phyloP scores from a whole-genome alignment of 1,140 invertebrate species.

The Hermetia illucens region DNA sequence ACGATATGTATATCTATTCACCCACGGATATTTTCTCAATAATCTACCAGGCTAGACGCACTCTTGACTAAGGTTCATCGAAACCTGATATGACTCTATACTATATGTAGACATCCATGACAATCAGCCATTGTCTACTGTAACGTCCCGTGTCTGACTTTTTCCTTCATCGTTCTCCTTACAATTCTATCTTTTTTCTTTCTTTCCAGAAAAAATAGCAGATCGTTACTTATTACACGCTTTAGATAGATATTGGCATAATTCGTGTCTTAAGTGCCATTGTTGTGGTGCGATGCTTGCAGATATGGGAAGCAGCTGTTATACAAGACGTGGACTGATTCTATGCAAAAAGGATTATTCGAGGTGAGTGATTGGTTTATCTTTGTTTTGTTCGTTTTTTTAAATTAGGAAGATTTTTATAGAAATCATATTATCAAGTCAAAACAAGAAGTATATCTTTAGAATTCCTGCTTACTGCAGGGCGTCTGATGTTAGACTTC shows the following conservation, averaged over 20 bases:
- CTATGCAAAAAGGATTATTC: constrained; percentile 87
- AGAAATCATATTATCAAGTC: background rate
- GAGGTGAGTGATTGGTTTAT: constrained; percentile 47
- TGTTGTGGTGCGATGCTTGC: constrained; percentile 73
- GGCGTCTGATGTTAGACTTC: too few species aligned
- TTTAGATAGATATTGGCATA: constrained; percentile 86
- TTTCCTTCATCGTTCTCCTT: background rate
- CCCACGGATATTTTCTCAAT: too few species aligned
- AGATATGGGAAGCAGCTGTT: constrained; percentile 80
- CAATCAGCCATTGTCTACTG: too few species aligned
- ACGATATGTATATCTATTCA: too few species aligned
- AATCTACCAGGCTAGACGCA: too few species aligned
- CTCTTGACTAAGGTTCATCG: too few species aligned
- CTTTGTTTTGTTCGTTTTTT: background rate
- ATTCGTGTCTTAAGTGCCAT: constrained; percentile 82
- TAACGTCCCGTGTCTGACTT: background rate
- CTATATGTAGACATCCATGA: too few species aligned
- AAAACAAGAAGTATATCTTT: too few species aligned
- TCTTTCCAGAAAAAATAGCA: constrained; percentile 53
- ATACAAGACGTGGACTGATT: constrained; percentile 81
- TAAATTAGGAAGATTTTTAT: background rate
- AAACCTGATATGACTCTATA: too few species aligned
- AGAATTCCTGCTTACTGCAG: too few species aligned
- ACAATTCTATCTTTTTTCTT: constrained; percentile 2
- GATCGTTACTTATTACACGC: constrained; percentile 79